phyloP scores from a whole-genome alignment of 2,888 invertebrate genomes.

The Drosophila fulvimacula region DNA sequence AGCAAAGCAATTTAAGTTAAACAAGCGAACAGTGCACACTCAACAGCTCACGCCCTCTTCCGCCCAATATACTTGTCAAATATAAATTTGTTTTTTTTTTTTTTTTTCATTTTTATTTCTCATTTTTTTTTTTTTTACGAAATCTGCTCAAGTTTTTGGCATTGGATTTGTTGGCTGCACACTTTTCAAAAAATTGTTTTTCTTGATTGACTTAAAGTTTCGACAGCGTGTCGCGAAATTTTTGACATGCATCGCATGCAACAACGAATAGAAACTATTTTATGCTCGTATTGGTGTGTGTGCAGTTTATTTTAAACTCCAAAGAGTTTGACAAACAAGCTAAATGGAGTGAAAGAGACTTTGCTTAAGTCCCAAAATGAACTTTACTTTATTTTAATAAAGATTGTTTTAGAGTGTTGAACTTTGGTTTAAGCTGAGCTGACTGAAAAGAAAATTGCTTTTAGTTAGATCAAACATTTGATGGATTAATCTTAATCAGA shows the following conservation, averaged over 20 bases:
- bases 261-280: constrained; percentile 3
- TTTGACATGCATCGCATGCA: constrained; percentile 21
- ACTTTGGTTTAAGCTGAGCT: not conserved
- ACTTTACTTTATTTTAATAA: constrained; percentile 1
- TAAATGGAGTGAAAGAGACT: not conserved
- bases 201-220: constrained; percentile 75
- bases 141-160: constrained; percentile 54
- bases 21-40: constrained; percentile 62
- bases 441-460: not conserved
- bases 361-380: not conserved
- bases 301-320: constrained; percentile 7
- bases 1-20: constrained; percentile 81
- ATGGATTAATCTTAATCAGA: not conserved
- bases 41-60: not conserved
- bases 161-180: constrained; percentile 47
- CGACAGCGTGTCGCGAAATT: constrained; percentile 33
- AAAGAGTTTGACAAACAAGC: constrained; percentile 10
- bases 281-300: not conserved
- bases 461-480: not conserved
- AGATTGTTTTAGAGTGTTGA: not conserved
- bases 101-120: constrained; percentile 25
- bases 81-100: constrained; percentile 26
- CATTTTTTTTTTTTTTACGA: constrained; percentile 38
- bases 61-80: constrained; percentile 70
- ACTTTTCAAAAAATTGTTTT: constrained; percentile 69